Percentiles rank a stretch among this genome's conserved stretches.
Evolutionary conservation across 2,888 invertebrate genomes (phyloP).

Genomic region (Epicampocera succincta): DNA sequence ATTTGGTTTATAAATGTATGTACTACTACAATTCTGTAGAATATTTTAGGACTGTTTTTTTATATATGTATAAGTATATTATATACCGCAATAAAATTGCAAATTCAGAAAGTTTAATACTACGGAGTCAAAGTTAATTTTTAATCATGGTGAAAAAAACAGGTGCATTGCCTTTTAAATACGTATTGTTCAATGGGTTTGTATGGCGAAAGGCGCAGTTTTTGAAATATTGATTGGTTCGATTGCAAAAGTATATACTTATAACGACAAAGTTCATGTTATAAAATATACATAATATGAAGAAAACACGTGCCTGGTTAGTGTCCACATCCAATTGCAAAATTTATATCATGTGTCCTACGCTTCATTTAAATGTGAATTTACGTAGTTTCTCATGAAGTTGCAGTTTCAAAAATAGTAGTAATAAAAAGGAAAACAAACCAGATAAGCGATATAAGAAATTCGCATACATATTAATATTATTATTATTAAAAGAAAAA

Average conservation of each 20-base stretch:
- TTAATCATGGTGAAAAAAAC: too few species aligned
- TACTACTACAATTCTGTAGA: slow-evolving; percentile 54
- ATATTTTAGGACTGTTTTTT: slow-evolving; percentile 36
- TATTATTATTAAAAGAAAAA: slow-evolving; percentile 47
- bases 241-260: too few species aligned
- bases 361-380: slow-evolving; percentile 35
- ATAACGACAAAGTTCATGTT: too few species aligned
- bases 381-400: slow-evolving; percentile 42
- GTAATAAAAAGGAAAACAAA: slow-evolving; percentile 15
- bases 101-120: slow-evolving; percentile 32
- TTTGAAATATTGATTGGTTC: too few species aligned
- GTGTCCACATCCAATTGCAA: too few species aligned
- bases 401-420: slow-evolving; percentile 40
- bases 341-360: background rate
- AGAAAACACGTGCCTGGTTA: too few species aligned
- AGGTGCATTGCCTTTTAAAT: too few species aligned
- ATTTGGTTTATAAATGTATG: slow-evolving; percentile 49
- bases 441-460: slow-evolving; percentile 28
- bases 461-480: slow-evolving; percentile 27
- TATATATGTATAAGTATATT: too few species aligned
- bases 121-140: slow-evolving; percentile 40
- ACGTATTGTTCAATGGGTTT: too few species aligned
- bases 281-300: too few species aligned
- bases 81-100: slow-evolving; percentile 50
- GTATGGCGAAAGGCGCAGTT: too few species aligned